Evolutionary conservation across 2,797 vertebrate species (phyloP).

Genomic region (Chaenodraco wilsoni): DNA sequence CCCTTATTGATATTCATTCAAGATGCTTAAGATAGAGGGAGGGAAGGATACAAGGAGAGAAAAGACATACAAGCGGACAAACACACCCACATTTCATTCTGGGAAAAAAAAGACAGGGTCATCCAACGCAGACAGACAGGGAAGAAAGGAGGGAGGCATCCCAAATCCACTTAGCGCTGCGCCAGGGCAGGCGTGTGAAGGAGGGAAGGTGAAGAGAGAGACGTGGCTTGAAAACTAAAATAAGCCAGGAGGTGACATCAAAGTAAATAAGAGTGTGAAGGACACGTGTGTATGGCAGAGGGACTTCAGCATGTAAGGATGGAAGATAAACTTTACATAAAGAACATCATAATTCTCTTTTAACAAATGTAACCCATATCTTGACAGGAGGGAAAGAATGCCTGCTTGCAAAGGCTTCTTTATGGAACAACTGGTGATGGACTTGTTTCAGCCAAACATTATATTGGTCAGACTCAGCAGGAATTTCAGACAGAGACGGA

Average conservation of each 20-base stretch:
- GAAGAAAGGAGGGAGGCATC: slow-evolving; percentile 63
- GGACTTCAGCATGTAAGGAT: slow-evolving; percentile 19
- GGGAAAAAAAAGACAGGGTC: slow-evolving; percentile 64
- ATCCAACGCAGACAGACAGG: slow-evolving; percentile 49
- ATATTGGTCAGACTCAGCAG: slow-evolving; percentile 11
- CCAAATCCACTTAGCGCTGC: slow-evolving; percentile 73
- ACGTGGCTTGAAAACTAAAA: slow-evolving; percentile 79
- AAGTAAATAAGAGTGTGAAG: slow-evolving; percentile 72
- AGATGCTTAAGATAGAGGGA: slow-evolving; percentile 35
- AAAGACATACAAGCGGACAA: slow-evolving; percentile 27
- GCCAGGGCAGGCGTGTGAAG: slow-evolving; percentile 61
- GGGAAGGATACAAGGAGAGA: slow-evolving; percentile 35
- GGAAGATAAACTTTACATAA: slow-evolving; percentile 19
- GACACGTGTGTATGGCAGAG: slow-evolving; percentile 52
- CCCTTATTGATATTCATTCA: slow-evolving; percentile 70
- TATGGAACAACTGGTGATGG: slow-evolving; percentile 20
- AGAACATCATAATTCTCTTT: background rate
- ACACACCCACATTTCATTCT: slow-evolving; percentile 46
- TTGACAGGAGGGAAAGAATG: background rate
- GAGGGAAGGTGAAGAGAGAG: slow-evolving; percentile 42
- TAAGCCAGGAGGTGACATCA: slow-evolving; percentile 54
- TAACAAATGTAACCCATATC: slow-evolving; percentile 6
- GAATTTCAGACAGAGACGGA: slow-evolving; percentile 14
- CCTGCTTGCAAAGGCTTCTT: slow-evolving; percentile 17
- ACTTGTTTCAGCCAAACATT: slow-evolving; percentile 29